Percentiles rank a stretch among this genome's conserved stretches.
These are phyloP conservation scores for Diploptera punctata DNA, from an alignment of 2,888 invertebrate genomes.

Conservation along the genomic window DNA sequence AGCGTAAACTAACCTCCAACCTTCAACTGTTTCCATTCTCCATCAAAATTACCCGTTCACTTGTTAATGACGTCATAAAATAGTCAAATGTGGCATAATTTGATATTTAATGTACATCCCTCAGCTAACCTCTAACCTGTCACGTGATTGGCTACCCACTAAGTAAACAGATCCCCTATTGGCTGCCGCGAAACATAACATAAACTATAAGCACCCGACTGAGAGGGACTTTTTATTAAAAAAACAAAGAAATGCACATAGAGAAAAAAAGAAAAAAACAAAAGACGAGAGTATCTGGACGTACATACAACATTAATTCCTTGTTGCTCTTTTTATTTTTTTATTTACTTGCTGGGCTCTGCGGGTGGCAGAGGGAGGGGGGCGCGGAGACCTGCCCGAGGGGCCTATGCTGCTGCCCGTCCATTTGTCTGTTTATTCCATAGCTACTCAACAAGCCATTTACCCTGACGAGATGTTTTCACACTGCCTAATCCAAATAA, in stretches of 20 bases:
- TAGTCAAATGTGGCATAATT: too few species aligned
- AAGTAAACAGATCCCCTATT: conserved; percentile 30
- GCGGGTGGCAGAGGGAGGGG: conserved; percentile 24
- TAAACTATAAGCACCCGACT: conserved; percentile 26
- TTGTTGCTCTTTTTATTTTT: conserved; percentile 27
- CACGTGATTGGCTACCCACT: conserved; percentile 23
- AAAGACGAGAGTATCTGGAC: conserved; percentile 13
- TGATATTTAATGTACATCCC: conserved; percentile 18
- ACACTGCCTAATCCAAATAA: conserved; percentile 19
- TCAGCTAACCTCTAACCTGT: conserved; percentile 28
- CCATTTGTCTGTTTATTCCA: conserved; percentile 41
- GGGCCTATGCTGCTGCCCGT: conserved; percentile 30
- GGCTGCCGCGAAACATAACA: conserved; percentile 20
- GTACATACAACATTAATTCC: conserved; percentile 34
- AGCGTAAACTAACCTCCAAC: too few species aligned
- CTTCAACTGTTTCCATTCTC: too few species aligned
- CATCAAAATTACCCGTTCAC: too few species aligned
- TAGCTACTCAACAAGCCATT: conserved; percentile 36
- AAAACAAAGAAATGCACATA: conserved; percentile 13
- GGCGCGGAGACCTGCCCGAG: neutral
- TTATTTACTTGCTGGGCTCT: conserved; percentile 30
- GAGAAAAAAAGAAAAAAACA: conserved; percentile 2
- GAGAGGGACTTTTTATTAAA: neutral
- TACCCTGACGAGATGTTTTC: conserved; percentile 15
- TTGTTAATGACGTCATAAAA: neutral